Evolutionary conservation across 2,113 vertebrate species (phyloP).

Genomic region (Oceanodroma tethys): DNA sequence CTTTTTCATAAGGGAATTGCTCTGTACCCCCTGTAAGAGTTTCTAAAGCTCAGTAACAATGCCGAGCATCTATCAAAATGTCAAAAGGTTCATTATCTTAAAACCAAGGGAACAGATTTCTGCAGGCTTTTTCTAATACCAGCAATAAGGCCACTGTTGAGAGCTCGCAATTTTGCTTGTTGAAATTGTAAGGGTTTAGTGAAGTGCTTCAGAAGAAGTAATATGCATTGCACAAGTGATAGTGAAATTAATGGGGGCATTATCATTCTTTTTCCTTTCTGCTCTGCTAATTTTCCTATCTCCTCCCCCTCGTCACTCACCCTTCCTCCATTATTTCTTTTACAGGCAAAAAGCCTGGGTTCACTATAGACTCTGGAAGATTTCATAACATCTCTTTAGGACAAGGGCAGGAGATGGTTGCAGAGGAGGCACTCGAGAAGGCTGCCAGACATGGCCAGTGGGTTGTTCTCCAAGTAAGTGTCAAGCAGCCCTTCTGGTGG

Average conservation of each 20-base stretch:
- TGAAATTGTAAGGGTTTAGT: slow-evolving; percentile 56
- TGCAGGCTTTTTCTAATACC: slow-evolving; percentile 55
- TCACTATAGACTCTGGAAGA: slow-evolving; percentile 77
- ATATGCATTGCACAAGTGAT: slow-evolving; percentile 21
- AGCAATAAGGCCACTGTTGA: slow-evolving; percentile 50
- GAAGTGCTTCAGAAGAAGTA: slow-evolving; percentile 50
- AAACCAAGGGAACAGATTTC: slow-evolving; percentile 69
- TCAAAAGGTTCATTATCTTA: slow-evolving; percentile 78
- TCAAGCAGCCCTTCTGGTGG: background rate
- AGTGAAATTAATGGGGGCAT: slow-evolving; percentile 51
- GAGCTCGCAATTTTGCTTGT: slow-evolving; percentile 61
- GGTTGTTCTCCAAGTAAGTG: slow-evolving; percentile 79
- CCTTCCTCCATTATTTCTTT: background rate
- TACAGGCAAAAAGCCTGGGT: slow-evolving; percentile 81
- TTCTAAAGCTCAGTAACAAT: slow-evolving; percentile 75
- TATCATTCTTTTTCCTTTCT: background rate
- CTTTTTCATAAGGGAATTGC: slow-evolving; percentile 69
- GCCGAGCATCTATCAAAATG: slow-evolving; percentile 75
- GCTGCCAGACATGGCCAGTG: slow-evolving; percentile 75
- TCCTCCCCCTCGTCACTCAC: slow-evolving; percentile 29
- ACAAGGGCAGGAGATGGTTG: slow-evolving; percentile 80
- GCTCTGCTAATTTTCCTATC: background rate
- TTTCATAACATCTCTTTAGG: slow-evolving; percentile 81
- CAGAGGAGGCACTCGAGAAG: slow-evolving; percentile 70
- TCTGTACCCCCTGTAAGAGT: slow-evolving; percentile 71